Evolutionary conservation across 2,797 vertebrate species (phyloP).

Genomic region (Crenichthys baileyi): DNA sequence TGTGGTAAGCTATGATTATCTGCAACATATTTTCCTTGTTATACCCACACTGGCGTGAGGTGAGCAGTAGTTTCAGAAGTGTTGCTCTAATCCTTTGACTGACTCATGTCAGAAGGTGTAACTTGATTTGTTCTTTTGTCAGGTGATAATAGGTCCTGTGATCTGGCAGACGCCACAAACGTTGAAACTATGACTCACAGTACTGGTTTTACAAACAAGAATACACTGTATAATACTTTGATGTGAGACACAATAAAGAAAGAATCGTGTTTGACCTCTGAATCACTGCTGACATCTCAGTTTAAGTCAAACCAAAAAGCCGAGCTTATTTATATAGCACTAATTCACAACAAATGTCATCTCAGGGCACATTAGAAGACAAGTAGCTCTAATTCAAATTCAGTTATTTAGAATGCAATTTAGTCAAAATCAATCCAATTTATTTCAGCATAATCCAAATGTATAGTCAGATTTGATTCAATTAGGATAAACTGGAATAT

Average conservation of each 20-base stretch:
- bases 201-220: constrained; percentile 8
- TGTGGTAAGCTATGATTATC: neutral
- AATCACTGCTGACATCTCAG: constrained; percentile 25
- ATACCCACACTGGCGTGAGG: neutral
- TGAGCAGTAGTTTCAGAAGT: constrained; percentile 6
- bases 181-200: constrained; percentile 49
- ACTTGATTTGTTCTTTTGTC: constrained; percentile 11
- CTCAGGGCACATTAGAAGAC: neutral
- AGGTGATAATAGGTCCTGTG: constrained; percentile 18
- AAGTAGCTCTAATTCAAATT: neutral
- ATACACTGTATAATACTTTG: constrained; percentile 6
- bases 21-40: neutral
- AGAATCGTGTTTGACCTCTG: constrained; percentile 20
- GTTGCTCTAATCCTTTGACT: neutral
- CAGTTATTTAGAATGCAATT: neutral
- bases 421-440: neutral
- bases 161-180: constrained; percentile 13
- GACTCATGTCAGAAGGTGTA: neutral
- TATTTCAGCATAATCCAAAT: neutral
- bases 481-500: neutral
- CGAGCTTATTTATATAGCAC: neutral
- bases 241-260: neutral
- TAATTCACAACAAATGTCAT: neutral
- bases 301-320: constrained; percentile 6
- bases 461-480: neutral